Evolutionary conservation across 2,888 invertebrate species (phyloP).

Genomic region (Coenonympha arcania): DNA sequence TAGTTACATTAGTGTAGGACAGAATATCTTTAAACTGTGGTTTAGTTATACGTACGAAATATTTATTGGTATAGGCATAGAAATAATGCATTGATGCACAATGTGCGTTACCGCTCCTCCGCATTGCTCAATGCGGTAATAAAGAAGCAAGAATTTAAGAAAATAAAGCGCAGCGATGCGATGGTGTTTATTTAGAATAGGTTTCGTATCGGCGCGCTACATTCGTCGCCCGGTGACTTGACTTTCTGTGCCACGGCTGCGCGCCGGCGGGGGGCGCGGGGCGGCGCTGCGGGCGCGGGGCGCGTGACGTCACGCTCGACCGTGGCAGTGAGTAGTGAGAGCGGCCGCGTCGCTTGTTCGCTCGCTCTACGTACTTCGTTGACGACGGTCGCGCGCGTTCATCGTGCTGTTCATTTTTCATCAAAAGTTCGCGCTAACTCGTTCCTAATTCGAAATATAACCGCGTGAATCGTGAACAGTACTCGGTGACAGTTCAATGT

Average conservation of each 20-base stretch:
- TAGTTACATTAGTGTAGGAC: too few species aligned
- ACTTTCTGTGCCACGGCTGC: slow-evolving; percentile 69
- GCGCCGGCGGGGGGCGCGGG: slow-evolving; percentile 36
- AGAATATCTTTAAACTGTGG: too few species aligned
- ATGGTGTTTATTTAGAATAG: slow-evolving; percentile 70
- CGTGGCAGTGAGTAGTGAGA: slow-evolving; percentile 75
- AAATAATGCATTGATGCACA: too few species aligned
- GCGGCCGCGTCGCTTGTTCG: slow-evolving; percentile 65
- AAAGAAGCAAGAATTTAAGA: slow-evolving; percentile 44
- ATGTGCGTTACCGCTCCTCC: too few species aligned
- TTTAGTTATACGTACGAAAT: too few species aligned
- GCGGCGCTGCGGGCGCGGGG: slow-evolving; percentile 40
- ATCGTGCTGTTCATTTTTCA: slow-evolving; percentile 55
- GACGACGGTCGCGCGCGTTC: slow-evolving; percentile 68
- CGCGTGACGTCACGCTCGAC: slow-evolving; percentile 70
- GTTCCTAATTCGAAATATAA: slow-evolving; percentile 35
- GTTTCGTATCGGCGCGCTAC: slow-evolving; percentile 66
- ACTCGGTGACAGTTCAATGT: slow-evolving; percentile 58
- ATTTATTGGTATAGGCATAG: too few species aligned
- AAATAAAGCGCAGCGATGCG: slow-evolving; percentile 41
- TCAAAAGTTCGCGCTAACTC: slow-evolving; percentile 50
- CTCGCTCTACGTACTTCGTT: slow-evolving; percentile 62
- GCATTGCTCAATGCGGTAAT: too few species aligned
- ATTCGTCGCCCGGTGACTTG: slow-evolving; percentile 62
- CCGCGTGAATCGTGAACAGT: slow-evolving; percentile 44